Conservation (phyloP, 1,140 invertebrate species). For the Drosophila truncata region DNA sequence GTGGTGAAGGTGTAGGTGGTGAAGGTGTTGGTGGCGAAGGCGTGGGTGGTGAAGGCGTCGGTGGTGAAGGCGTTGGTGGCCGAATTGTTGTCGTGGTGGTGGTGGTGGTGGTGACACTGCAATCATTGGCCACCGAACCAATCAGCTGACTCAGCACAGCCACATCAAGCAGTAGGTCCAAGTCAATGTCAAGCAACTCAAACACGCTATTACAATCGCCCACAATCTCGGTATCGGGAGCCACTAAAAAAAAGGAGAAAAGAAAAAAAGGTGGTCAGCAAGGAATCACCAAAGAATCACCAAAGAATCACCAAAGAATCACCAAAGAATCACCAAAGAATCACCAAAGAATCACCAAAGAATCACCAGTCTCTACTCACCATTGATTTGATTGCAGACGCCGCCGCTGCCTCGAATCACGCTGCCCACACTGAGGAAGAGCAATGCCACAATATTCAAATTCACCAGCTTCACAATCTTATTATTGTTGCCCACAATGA, state of each 20-base stretch:
- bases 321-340: neutral
- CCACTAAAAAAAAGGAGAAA: conserved; percentile 17
- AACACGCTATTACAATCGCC: conserved; percentile 47
- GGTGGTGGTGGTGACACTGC: conserved; percentile 16
- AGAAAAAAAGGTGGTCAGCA: neutral
- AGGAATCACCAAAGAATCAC: neutral
- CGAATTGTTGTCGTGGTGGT: neutral
- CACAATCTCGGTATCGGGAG: conserved; percentile 31
- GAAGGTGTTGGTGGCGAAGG: conserved; percentile 4
- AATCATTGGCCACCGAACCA: conserved; percentile 47
- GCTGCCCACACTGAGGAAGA: conserved; percentile 36
- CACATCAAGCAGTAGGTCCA: conserved; percentile 25
- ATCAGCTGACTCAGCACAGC: conserved; percentile 44
- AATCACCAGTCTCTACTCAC: conserved; percentile 9
- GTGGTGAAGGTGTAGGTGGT: neutral
- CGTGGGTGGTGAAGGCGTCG: neutral
- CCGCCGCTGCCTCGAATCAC: conserved; percentile 41
- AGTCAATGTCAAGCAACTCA: conserved; percentile 51
- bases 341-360: neutral
- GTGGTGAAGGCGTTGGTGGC: conserved; percentile 1
- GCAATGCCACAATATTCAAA: conserved; percentile 17
- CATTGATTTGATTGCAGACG: conserved; percentile 30
- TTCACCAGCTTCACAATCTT: conserved; percentile 40
- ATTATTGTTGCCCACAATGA: conserved; percentile 59
- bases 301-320: neutral